Evolutionary conservation across 2,797 vertebrate genomes (phyloP).

Genomic region (Nothura maculosa): DNA sequence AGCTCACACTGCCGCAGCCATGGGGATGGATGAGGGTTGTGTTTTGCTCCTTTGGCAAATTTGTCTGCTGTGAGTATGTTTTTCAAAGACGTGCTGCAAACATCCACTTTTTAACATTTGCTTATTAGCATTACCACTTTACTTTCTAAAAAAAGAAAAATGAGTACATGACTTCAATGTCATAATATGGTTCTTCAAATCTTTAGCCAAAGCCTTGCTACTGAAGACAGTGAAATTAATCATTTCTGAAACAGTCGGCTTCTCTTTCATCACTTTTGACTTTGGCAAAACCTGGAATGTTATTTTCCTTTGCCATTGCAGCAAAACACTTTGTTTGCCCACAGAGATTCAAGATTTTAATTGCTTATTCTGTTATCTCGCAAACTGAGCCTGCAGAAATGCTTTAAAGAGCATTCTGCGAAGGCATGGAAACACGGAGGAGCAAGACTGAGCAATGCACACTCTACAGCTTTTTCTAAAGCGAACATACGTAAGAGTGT

Average conservation of each 20-base stretch:
- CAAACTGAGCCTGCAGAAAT: background rate
- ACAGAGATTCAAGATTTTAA: background rate
- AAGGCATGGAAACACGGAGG: accelerated
- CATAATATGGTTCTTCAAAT: background rate
- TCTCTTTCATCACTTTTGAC: background rate
- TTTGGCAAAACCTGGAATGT: background rate
- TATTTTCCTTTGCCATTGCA: background rate
- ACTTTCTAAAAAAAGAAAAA: background rate
- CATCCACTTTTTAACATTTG: background rate
- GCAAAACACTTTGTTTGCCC: background rate
- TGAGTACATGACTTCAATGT: background rate
- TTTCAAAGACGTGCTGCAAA: background rate
- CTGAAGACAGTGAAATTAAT: background rate
- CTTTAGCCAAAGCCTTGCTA: background rate
- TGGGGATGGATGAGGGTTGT: background rate
- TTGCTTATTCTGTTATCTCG: background rate
- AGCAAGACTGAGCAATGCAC: background rate
- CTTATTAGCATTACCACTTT: background rate
- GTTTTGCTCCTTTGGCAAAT: background rate
- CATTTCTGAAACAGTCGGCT: background rate
- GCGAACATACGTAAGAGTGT: background rate
- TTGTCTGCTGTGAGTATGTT: background rate
- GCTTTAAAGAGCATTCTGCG: background rate
- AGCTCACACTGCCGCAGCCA: background rate
- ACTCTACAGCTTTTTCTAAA: background rate